Evolutionary conservation across 2,113 vertebrate species (phyloP).

Genomic region (Stigmatopora nigra): DNA sequence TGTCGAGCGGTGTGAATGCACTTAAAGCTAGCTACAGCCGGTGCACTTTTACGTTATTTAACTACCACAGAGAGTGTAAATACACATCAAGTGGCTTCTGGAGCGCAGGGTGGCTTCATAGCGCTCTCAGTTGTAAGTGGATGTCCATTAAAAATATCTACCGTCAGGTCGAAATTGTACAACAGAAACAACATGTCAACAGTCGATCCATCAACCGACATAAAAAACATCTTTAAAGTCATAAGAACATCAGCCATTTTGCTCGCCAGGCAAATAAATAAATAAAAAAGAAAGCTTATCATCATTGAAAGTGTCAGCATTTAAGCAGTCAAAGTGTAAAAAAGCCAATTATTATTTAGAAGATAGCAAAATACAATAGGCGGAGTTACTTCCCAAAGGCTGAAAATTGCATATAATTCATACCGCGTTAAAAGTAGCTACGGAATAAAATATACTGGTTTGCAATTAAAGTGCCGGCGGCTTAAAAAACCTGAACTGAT

Average conservation of each 20-base stretch:
- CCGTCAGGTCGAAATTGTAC: neutral
- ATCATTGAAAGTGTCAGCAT: neutral
- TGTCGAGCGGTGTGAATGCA: neutral
- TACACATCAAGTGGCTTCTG: neutral
- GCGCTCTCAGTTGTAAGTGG: neutral
- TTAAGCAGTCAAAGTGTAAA: neutral
- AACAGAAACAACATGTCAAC: neutral
- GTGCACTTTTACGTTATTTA: neutral
- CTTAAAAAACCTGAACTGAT: constrained; percentile 29
- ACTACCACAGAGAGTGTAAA: neutral
- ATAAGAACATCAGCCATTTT: neutral
- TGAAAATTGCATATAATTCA: constrained; percentile 48
- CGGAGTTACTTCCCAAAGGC: constrained; percentile 9
- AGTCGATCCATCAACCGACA: neutral
- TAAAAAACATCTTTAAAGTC: neutral
- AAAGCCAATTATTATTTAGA: constrained; percentile 13
- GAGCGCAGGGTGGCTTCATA: neutral
- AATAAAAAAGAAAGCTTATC: neutral
- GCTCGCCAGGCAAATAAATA: neutral
- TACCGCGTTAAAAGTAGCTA: constrained; percentile 27
- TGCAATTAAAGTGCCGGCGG: constrained; percentile 36
- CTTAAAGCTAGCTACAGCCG: neutral
- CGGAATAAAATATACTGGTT: constrained; percentile 36
- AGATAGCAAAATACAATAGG: constrained; percentile 15
- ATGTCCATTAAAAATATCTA: neutral